phyloP scores from a whole-genome alignment of 2,113 vertebrate genomes.

The Argyrosomus japonicus region DNA sequence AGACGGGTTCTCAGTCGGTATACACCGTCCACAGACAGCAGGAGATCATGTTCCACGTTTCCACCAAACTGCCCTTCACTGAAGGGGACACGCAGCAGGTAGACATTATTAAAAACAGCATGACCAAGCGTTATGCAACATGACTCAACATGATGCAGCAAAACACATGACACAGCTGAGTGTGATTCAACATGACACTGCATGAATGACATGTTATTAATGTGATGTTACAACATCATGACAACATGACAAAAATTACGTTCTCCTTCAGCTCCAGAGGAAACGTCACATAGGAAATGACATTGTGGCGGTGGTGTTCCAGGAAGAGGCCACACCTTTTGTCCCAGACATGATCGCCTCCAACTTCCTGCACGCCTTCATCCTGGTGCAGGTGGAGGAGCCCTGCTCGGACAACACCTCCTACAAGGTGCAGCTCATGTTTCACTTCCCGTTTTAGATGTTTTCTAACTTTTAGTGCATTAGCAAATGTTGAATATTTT shows the following conservation, averaged over 20 bases:
- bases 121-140: background rate
- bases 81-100: constrained; percentile 96
- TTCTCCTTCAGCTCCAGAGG: constrained; percentile 88
- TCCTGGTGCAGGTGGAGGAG: constrained; percentile 91
- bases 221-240: no score
- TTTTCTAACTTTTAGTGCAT: background rate
- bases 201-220: background rate
- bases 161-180: background rate
- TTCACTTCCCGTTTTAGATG: background rate
- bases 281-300: constrained; percentile 98
- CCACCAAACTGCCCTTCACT: constrained; percentile 94
- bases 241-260: background rate
- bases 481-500: background rate
- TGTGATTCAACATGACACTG: background rate
- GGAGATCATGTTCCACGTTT: constrained; percentile 98
- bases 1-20: constrained; percentile 93
- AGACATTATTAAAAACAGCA: constrained; percentile 15
- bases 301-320: constrained; percentile 94
- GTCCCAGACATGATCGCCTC: constrained; percentile 98
- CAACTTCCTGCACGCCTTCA: constrained; percentile 95
- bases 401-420: constrained; percentile 69
- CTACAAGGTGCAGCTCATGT: constrained; percentile 87
- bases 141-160: background rate
- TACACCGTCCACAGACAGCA: constrained; percentile 92
- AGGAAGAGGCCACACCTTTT: constrained; percentile 95